Conservation (phyloP, 2,113 vertebrate genomes). For the Pygoscelis antarcticus region DNA sequence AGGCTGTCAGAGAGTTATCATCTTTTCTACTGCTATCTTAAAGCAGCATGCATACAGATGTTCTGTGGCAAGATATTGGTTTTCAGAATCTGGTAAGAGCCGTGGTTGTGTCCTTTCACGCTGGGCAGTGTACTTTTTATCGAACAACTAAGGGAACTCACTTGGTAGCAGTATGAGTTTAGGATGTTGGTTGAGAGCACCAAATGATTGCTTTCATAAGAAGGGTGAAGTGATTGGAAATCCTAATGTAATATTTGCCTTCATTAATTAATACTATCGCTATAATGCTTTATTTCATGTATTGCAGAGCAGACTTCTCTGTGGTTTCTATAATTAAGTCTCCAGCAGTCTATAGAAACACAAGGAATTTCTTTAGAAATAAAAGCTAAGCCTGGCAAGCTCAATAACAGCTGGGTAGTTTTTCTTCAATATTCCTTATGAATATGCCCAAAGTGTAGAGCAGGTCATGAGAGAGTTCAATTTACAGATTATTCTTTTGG, state of each 20-base stretch:
- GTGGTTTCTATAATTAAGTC: neutral
- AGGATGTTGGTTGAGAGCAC: neutral
- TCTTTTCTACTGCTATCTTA: neutral
- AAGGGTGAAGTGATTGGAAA: neutral
- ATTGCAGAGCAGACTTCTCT: neutral
- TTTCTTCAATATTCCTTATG: neutral
- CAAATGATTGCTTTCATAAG: neutral
- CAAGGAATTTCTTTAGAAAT: neutral
- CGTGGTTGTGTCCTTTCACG: neutral
- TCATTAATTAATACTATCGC: neutral
- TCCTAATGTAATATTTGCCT: neutral
- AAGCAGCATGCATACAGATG: rapidly evolving
- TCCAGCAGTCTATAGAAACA: neutral
- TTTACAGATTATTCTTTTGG: neutral
- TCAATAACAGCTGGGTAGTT: neutral
- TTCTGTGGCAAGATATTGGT: neutral
- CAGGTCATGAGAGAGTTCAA: neutral
- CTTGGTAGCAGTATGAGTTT: neutral
- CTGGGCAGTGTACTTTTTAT: neutral
- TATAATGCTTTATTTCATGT: neutral
- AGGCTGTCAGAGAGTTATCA: neutral
- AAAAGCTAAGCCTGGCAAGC: neutral
- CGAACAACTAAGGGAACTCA: too few species aligned
- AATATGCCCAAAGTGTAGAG: neutral
- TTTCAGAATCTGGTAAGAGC: neutral